Evolutionary conservation across 2,113 vertebrate species (phyloP).

Genomic region (Mormyrus iriodes): DNA sequence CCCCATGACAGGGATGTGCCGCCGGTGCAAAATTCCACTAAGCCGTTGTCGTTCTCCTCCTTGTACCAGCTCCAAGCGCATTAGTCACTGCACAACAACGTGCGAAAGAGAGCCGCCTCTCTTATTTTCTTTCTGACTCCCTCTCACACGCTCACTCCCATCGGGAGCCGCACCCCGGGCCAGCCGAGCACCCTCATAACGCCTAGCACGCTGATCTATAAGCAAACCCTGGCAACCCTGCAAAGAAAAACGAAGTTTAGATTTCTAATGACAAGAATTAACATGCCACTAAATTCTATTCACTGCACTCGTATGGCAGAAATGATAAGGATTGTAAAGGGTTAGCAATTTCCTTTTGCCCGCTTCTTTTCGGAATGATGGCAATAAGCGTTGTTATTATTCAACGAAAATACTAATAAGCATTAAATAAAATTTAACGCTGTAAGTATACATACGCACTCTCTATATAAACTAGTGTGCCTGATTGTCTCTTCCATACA

Average conservation of each 20-base stretch:
- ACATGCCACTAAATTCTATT: background rate
- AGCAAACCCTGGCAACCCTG: background rate
- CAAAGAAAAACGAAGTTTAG: background rate
- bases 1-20: slow-evolving; percentile 63
- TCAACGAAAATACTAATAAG: background rate
- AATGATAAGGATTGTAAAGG: background rate
- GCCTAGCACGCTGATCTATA: background rate
- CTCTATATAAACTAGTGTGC: background rate
- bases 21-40: slow-evolving; percentile 65
- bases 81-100: slow-evolving; percentile 33
- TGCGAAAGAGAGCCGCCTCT: background rate
- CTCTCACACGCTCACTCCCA: background rate
- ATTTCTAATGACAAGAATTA: background rate
- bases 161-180: background rate
- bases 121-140: background rate
- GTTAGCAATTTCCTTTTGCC: background rate
- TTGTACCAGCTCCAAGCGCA: slow-evolving; percentile 44
- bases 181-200: background rate
- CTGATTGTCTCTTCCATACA: background rate
- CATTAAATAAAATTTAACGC: background rate
- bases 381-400: background rate
- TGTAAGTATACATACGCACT: background rate
- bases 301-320: background rate
- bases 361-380: background rate
- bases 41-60: slow-evolving; percentile 56